Evolutionary conservation across 2,797 vertebrate species (phyloP).

Genomic region (Morus bassanus): DNA sequence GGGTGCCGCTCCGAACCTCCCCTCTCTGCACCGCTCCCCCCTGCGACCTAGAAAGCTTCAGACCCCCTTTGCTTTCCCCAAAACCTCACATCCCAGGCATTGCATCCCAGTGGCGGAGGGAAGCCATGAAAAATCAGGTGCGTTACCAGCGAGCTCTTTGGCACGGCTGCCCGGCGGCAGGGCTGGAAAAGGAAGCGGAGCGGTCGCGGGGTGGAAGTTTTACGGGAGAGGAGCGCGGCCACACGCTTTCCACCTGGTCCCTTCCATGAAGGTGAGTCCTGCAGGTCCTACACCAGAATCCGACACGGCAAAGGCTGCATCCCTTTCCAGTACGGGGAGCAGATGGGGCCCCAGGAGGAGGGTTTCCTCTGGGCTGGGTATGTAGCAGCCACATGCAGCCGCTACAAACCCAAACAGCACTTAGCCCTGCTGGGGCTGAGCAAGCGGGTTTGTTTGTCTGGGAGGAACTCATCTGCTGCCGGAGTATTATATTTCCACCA

Average conservation of each 20-base stretch:
- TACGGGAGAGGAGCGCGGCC: background rate
- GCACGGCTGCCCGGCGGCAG: background rate
- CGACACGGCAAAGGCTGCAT: background rate
- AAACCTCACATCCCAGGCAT: background rate
- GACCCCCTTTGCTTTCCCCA: accelerated
- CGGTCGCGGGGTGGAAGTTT: background rate
- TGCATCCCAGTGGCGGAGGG: background rate
- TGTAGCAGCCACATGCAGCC: background rate
- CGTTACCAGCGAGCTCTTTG: background rate
- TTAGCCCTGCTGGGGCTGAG: conserved; percentile 33
- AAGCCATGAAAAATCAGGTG: background rate
- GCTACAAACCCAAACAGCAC: conserved; percentile 25
- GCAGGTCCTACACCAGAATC: background rate
- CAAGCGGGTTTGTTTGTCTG: conserved; percentile 60
- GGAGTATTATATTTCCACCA: conserved; percentile 48
- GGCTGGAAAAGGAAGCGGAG: conserved; percentile 26
- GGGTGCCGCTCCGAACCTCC: background rate
- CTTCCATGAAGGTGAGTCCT: background rate
- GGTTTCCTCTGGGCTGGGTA: conserved; percentile 3
- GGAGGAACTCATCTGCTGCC: conserved; percentile 37
- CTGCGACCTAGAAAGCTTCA: accelerated
- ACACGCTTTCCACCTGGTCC: background rate
- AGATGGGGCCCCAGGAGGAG: conserved; percentile 15
- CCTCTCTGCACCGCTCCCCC: background rate
- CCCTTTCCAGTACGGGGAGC: background rate